Evolutionary conservation across 2,888 invertebrate genomes (phyloP).

Genomic region (Eilema depressum): DNA sequence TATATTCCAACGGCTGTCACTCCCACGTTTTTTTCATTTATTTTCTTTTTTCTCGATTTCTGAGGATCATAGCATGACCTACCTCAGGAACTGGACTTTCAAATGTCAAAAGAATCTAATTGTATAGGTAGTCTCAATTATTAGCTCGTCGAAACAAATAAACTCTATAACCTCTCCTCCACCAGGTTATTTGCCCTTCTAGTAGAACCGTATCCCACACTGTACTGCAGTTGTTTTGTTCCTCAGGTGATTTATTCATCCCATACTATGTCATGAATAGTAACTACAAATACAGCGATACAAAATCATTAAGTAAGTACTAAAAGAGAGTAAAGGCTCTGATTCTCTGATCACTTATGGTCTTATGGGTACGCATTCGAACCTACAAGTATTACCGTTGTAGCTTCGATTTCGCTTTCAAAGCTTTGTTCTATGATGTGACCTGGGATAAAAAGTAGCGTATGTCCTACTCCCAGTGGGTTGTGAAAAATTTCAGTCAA

Average conservation of each 20-base stretch:
- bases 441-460: background rate
- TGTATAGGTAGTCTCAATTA: background rate
- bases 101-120: background rate
- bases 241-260: slow-evolving; percentile 67
- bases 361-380: background rate
- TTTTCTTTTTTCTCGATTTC: background rate
- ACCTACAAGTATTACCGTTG: background rate
- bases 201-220: slow-evolving; percentile 1
- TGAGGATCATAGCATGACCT: background rate
- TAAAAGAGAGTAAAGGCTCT: background rate
- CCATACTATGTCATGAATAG: slow-evolving; percentile 60
- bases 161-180: background rate
- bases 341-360: background rate
- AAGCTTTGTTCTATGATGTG: background rate
- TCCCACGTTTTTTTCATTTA: background rate
- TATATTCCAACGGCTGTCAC: background rate
- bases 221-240: background rate
- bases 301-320: slow-evolving; percentile 78
- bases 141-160: background rate
- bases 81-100: background rate
- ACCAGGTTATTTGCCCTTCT: background rate
- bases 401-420: slow-evolving; percentile 4
- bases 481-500: background rate
- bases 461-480: background rate
- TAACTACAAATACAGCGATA: slow-evolving; percentile 73